Base-by-base conservation (phyloP, 2,113 vertebrate species). In the Sebastes fasciatus region DNA sequence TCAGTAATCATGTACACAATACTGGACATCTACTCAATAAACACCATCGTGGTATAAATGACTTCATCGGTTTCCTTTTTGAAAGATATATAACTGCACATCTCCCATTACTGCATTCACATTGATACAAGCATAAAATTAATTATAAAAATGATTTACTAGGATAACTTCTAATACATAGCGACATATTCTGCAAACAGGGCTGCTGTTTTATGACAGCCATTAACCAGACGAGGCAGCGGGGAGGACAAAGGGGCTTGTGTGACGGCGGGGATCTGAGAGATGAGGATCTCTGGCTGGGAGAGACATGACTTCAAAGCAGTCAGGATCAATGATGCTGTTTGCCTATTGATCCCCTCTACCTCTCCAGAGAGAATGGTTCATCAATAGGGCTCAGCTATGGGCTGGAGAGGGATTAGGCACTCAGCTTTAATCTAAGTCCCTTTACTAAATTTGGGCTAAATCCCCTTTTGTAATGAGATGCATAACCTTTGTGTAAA, bases 301-400 rank as follows among this genome's bases (percentile, higher is more conserved):
- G 90, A 89, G 84, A 92, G 83, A 90, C 94, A 92, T 91, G 91
- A 90, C 93, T 93, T 94, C 90, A 93, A 93, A 93, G 91, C 88
- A 90, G 86, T 66, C 82, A 51, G 83, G 90, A 95, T 95, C 93
- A 94, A 95, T 95, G 91, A 91, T 86, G 86, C 86, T 62, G 83
- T 93, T 93, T 93, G 90, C 92, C 89, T 86, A 94, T 94, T 82
- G 93, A 95, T 93, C 80, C 52, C 46, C 79, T 80, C 72, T 69
- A 57, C 75, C 77, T 91, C 87, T 52, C 79, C 0, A 5, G 86
- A 88, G 91, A 89, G 74, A 68, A 67, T 5, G 14, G 87, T 88
- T 77, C 85, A 92, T 93, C 92, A 86, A 92, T 93, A 91, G 61
- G 79, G 77, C 91, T 93, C 83, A 87, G 84, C 86, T 74, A 77